These are phyloP conservation scores for Heliocidaris erythrogramma DNA, from an alignment of 35 echinoderm and acorn worm species.

Conservation along the genomic window DNA sequence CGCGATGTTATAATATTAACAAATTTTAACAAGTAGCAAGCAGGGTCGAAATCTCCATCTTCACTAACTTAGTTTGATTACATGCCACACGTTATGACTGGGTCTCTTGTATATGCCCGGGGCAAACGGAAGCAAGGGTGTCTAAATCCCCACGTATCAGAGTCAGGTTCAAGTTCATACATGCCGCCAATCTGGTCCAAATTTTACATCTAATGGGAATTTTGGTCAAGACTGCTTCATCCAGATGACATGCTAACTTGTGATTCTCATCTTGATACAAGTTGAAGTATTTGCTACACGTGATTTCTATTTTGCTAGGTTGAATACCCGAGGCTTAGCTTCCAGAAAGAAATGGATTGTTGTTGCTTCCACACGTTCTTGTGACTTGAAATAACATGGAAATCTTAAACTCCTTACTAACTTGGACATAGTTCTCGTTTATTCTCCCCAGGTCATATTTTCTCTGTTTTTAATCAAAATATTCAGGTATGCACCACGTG, in stretches of 20 bases:
- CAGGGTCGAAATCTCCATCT: too few relatives aligned
- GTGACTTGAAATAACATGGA: slow-evolving; percentile 1
- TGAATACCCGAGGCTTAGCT: slow-evolving; percentile 2
- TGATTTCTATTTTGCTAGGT: slow-evolving; percentile 10
- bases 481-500: slow-evolving; percentile 1
- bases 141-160: neutral
- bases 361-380: slow-evolving; percentile 20
- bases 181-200: slow-evolving; percentile 31
- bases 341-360: neutral
- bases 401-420: neutral
- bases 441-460: neutral
- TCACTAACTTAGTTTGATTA: too few relatives aligned
- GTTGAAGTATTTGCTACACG: neutral
- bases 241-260: neutral
- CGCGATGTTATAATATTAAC: too few relatives aligned
- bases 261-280: neutral
- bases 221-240: neutral
- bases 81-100: too few relatives aligned
- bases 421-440: neutral
- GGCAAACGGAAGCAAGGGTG: slow-evolving; percentile 29
- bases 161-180: slow-evolving; percentile 32
- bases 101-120: neutral
- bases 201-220: slow-evolving; percentile 22
- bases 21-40: too few relatives aligned
- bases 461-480: slow-evolving; percentile 16